Conservation (phyloP, 2,113 vertebrate genomes). For the Colaptes auratus region DNA sequence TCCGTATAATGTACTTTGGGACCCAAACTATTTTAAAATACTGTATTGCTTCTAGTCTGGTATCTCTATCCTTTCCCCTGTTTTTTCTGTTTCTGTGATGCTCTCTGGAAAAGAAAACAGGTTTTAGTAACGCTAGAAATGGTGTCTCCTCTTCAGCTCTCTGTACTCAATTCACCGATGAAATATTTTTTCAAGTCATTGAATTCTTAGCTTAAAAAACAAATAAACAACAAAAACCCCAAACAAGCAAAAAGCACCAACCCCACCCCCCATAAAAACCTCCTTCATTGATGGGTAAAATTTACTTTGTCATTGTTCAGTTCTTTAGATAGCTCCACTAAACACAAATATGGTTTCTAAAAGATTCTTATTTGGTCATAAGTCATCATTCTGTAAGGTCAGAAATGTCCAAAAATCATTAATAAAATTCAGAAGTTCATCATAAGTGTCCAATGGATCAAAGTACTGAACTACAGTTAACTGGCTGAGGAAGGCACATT, state of each 20-base stretch:
- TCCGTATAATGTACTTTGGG: slow-evolving; percentile 40
- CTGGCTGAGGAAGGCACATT: background rate
- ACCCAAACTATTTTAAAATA: slow-evolving; percentile 39
- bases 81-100: slow-evolving; percentile 8
- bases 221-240: background rate
- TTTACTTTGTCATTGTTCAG: background rate
- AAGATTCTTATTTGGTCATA: slow-evolving; percentile 60
- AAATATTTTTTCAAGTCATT: background rate
- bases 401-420: slow-evolving; percentile 53
- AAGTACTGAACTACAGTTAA: background rate
- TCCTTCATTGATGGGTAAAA: background rate
- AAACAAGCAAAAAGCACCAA: too few relatives aligned
- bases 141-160: background rate
- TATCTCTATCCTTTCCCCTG: slow-evolving; percentile 13
- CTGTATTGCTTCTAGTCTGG: background rate
- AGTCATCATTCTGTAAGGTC: slow-evolving; percentile 58
- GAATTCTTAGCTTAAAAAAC: background rate
- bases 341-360: background rate
- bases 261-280: background rate
- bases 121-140: background rate
- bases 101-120: slow-evolving; percentile 27
- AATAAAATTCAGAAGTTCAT: slow-evolving; percentile 65
- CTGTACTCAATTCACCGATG: slow-evolving; percentile 5
- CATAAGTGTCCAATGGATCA: background rate
- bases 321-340: background rate